These are phyloP conservation scores for Girardia tigrina DNA, from an alignment of 2,888 invertebrate species.

Conservation along the genomic window DNA sequence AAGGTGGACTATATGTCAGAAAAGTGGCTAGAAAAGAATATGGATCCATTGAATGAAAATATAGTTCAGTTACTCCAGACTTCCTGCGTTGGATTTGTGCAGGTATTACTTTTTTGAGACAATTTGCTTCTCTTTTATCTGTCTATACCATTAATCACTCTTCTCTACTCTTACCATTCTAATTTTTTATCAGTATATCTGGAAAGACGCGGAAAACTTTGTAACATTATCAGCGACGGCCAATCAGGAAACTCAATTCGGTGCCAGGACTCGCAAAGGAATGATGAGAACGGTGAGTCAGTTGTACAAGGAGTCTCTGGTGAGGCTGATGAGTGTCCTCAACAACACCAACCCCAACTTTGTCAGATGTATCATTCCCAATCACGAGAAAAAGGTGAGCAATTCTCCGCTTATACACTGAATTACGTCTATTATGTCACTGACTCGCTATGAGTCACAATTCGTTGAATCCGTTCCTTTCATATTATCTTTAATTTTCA, in stretches of 20 bases:
- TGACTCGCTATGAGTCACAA: too few relatives aligned
- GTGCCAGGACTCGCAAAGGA: constrained; percentile 57
- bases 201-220: constrained; percentile 90
- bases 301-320: constrained; percentile 92
- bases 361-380: constrained; percentile 97
- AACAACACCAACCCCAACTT: constrained; percentile 98
- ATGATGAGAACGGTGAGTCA: constrained; percentile 99
- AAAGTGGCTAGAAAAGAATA: constrained; percentile 98
- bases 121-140: not conserved
- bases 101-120: constrained; percentile 34
- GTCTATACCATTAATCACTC: not conserved
- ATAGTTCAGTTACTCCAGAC: constrained; percentile 82
- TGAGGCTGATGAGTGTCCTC: constrained; percentile 75
- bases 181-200: constrained; percentile 61
- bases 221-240: constrained; percentile 85
- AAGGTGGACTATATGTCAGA: constrained; percentile 63
- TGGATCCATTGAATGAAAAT: constrained; percentile 98
- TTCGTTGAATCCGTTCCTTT: too few relatives aligned
- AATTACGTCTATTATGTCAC: too few relatives aligned
- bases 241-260: constrained; percentile 79
- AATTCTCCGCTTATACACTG: not conserved
- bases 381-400: constrained; percentile 77
- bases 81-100: constrained; percentile 54
- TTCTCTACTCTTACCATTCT: constrained; percentile 62
- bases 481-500: too few relatives aligned